Conservation (phyloP, 2,113 vertebrate species). For the Drymodes brunneopygia region DNA sequence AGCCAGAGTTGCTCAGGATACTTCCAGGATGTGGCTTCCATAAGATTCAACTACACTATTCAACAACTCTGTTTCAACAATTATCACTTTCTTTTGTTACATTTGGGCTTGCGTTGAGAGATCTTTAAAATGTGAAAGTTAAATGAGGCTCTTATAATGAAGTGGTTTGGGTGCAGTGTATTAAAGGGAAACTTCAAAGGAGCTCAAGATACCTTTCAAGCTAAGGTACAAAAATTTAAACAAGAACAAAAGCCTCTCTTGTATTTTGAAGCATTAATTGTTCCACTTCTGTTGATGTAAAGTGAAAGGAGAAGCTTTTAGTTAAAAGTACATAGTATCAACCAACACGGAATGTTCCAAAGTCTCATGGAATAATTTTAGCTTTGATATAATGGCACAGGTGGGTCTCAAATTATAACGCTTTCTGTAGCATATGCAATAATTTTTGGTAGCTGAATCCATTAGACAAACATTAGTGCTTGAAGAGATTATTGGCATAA, state of each 20-base stretch:
- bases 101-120: slow-evolving; percentile 30
- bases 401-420: slow-evolving; percentile 71
- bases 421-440: slow-evolving; percentile 63
- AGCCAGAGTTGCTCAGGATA: not conserved
- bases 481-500: slow-evolving; percentile 71
- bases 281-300: slow-evolving; percentile 63
- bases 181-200: slow-evolving; percentile 61
- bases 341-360: slow-evolving; percentile 68
- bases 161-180: slow-evolving; percentile 52
- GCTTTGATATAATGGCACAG: slow-evolving; percentile 73
- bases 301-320: slow-evolving; percentile 69
- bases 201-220: slow-evolving; percentile 59
- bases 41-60: not conserved
- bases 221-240: slow-evolving; percentile 53
- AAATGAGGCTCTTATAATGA: slow-evolving; percentile 56
- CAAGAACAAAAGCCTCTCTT: slow-evolving; percentile 62
- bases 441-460: slow-evolving; percentile 72
- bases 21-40: not conserved
- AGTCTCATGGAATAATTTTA: slow-evolving; percentile 71
- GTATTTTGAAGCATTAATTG: slow-evolving; percentile 63
- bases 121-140: slow-evolving; percentile 57
- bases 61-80: slow-evolving; percentile 3
- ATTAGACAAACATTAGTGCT: slow-evolving; percentile 73
- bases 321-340: slow-evolving; percentile 69
- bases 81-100: slow-evolving; percentile 39